Conservation (phyloP, 2,113 vertebrate species). For the Macquaria ambigua region DNA sequence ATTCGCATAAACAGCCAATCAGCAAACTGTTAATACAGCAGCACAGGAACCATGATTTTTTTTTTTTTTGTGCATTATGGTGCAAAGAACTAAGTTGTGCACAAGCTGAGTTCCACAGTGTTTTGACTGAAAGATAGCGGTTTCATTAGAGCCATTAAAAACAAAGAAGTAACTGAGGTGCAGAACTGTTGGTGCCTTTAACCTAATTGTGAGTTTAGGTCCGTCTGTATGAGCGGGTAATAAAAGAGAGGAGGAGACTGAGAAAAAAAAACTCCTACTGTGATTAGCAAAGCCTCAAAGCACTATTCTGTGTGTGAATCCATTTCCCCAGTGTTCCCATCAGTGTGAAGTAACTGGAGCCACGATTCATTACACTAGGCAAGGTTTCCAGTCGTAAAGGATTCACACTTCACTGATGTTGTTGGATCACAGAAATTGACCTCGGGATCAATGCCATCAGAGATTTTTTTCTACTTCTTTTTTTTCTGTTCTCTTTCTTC, state of each 20-base stretch:
- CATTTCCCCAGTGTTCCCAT: constrained; percentile 57
- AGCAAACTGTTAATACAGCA: background rate
- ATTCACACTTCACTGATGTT: constrained; percentile 35
- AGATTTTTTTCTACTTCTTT: background rate
- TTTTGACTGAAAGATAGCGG: background rate
- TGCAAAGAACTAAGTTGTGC: background rate
- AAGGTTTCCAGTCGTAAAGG: constrained; percentile 9
- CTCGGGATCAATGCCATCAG: background rate
- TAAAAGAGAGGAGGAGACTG: background rate
- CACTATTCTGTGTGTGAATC: constrained; percentile 18
- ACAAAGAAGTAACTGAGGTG: background rate
- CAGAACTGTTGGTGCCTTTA: background rate
- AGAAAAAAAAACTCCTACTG: constrained; percentile 25
- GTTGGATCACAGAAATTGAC: constrained; percentile 30
- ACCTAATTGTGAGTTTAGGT: background rate
- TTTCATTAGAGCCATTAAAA: background rate
- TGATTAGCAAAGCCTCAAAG: constrained; percentile 37
- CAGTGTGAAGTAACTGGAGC: constrained; percentile 41
- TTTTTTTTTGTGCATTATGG: background rate
- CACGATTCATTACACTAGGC: constrained; percentile 40
- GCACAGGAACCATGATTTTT: background rate
- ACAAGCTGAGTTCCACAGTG: background rate
- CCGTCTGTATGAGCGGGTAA: background rate
- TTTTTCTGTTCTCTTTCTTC: background rate
- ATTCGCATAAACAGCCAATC: background rate